Evolutionary conservation across 2,888 invertebrate species (phyloP), one percentile per base, ranked within the genome.

Genomic region (Cylloceria caligata): DNA sequence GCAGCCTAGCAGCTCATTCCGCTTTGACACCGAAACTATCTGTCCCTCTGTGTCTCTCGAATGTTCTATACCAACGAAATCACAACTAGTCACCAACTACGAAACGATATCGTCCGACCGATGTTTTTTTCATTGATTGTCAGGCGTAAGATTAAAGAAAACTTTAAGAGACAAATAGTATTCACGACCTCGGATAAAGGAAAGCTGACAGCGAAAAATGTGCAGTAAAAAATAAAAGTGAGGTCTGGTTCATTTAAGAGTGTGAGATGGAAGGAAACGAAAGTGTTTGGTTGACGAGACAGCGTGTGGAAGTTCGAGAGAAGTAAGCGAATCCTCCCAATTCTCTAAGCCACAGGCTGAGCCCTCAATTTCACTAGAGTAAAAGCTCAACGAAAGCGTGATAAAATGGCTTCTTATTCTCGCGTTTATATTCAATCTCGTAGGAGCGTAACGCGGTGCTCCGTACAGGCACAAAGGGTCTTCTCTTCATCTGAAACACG

Each of bases 371-470:
- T 91, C 90, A 90, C 89, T 89, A 86, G 89, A 91, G 90, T 89
- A 89, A 90, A 88, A 89, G 88, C 87, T 83, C 87, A 88, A 88
- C 87, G 89, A 86, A 87, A 89, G 88, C 89, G 91, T 90, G 90
- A 90, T 92, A 92, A 92, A 92, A 91, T 89, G 89, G 90, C 91
- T 91, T 90, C 91, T 92, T 91, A 92, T 92, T 92, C 91, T 91
- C 91, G 90, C 92, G 91, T 92, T 92, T 92, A 91, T 91, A 92
- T 92, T 92, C 92, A 92, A 92, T 92, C 90, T 90, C 85, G 82
- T 55, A 73, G 67, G n/a, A 80, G 81, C 80, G 68, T n/a, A n/a
- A n/a, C 83, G 74, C 73, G 84, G 68, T 24, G 68, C 85, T 85
- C 80, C 87, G 47, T 72, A 76, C 45, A 76, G 55, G 68, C 89